phyloP scores from a whole-genome alignment of 2,113 vertebrate species.

The Geococcyx californianus region DNA sequence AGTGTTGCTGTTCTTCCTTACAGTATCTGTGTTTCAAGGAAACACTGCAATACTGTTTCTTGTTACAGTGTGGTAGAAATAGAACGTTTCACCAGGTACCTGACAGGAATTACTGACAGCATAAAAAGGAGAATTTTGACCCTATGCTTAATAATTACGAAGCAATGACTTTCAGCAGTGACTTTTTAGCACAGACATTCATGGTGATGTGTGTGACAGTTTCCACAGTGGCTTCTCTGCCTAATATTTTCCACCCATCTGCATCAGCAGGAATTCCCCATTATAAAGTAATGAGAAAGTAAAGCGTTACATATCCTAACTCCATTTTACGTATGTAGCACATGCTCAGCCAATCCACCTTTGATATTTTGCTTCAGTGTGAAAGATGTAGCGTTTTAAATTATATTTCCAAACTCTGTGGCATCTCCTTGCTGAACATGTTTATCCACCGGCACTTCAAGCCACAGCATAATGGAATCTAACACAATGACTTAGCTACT shows the following conservation, averaged over 20 bases:
- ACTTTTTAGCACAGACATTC: background rate
- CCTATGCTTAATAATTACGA: background rate
- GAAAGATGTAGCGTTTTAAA: background rate
- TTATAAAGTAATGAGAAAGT: background rate
- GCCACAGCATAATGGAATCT: background rate
- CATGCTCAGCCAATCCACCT: background rate
- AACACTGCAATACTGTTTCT: background rate
- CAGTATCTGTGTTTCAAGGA: background rate
- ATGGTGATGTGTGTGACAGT: background rate
- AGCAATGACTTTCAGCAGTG: background rate
- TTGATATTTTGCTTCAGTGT: rapidly evolving
- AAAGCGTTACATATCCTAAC: background rate
- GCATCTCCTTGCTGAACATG: background rate
- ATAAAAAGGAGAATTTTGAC: background rate
- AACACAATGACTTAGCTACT: background rate
- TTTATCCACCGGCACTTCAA: background rate
- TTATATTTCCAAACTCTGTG: background rate
- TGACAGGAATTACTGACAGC: background rate
- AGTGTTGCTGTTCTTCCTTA: background rate
- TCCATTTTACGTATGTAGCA: background rate
- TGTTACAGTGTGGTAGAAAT: background rate
- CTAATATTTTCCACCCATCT: background rate
- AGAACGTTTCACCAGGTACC: background rate
- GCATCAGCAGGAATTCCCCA: background rate
- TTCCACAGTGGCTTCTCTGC: background rate